phyloP scores from a whole-genome alignment of 2,797 vertebrate genomes.

The Amazonetta brasiliensis region DNA sequence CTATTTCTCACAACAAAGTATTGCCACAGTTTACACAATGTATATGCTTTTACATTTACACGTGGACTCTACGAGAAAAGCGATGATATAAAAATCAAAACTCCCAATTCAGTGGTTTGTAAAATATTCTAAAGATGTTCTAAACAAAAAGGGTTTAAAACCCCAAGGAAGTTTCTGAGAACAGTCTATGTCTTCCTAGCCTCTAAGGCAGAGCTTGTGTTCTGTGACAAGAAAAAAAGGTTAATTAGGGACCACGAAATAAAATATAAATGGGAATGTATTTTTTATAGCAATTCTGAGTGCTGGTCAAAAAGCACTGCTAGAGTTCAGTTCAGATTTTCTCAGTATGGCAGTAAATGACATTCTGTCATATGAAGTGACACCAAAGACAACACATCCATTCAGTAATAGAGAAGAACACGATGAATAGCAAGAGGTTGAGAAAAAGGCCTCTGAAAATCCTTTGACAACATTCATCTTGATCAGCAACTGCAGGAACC shows the following conservation, averaged over 20 bases:
- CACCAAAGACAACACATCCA: neutral
- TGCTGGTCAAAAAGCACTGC: neutral
- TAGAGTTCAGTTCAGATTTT: neutral
- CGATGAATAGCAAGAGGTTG: neutral
- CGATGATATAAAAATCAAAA: neutral
- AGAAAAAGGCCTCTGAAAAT: neutral
- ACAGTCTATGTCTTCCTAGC: neutral
- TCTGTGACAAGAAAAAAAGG: neutral
- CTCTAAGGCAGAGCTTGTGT: neutral
- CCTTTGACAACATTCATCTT: neutral
- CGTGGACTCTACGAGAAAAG: neutral
- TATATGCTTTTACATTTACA: neutral
- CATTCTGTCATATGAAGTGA: neutral
- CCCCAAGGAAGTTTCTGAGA: neutral
- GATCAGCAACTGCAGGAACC: neutral
- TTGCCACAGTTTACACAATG: neutral
- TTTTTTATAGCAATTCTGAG: neutral
- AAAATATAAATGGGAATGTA: neutral
- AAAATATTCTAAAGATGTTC: neutral
- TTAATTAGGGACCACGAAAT: neutral
- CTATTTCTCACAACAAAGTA: neutral
- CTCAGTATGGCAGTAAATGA: neutral
- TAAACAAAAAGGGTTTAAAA: neutral
- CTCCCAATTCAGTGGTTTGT: neutral
- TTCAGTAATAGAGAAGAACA: neutral